Evolutionary conservation across 2,888 invertebrate genomes (phyloP), one percentile per base, ranked within the genome.

Genomic region (Drosophila macrothrix): DNA sequence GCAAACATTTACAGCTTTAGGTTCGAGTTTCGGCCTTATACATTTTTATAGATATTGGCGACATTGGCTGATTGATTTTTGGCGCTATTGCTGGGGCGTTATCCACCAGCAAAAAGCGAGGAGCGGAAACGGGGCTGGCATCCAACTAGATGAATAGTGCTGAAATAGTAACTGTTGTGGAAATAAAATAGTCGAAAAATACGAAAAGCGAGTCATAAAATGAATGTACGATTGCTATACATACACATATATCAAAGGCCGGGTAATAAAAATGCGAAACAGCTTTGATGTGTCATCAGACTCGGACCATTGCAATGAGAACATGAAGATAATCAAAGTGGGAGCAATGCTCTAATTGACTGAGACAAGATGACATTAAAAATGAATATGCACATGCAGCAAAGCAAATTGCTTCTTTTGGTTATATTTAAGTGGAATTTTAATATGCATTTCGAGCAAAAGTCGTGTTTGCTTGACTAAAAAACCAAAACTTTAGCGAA

Each of bases 31-130:
- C 52, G 29, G 33, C 39, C 25, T 54, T 60, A 56, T 61, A 54
- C 65, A 54, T 74, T 79, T 80, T 77, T 80, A 78, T 82, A 76
- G 73, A 52, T 70, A 43, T 43, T 46, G 46, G 46, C 73, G 55
- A 77, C 80, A 78, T 67, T 73, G 76, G 72, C 76, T 84, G 87
- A 83, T 83, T 83, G 83, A 83, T 84, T 87, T 84, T 82, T 50
- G 67, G 50, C 62, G 72, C 65, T 54, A 78, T 78, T 75, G 68
- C 82, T 53, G 41, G 73, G 81, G 77, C 81, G 80, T 73, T 64
- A 52, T 64, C 49, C 58, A 43, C 25, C 49, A 46, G 53, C 41
- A 31, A 35, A 56, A 19, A 25, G 29, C 25, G 22, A 19, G 31
- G n/a, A 3, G 9, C 53, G 43, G 19, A 19, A 52, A 43, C 7